Evolutionary conservation across 2,113 vertebrate species (phyloP), one percentile per base, ranked within the genome.

Genomic region (Tyrannus savana): DNA sequence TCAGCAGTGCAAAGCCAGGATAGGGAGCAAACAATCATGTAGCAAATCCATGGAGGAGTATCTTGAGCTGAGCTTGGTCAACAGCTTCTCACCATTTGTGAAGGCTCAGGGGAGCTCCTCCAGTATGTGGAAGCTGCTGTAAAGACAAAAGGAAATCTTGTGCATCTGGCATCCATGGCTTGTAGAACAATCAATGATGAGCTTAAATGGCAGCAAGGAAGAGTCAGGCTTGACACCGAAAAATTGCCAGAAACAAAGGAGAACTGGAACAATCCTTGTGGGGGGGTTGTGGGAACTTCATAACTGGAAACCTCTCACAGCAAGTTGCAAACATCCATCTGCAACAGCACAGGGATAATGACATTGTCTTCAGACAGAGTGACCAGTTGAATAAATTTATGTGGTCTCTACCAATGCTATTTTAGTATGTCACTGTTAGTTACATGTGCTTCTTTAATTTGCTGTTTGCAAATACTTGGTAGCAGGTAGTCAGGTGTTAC

Each of bases 391-490:
- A 39, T 33, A 50, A 84, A 63, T 4, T 12, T 4, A 0, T 24
- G 8, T 1, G 1, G 7, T 39, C 41, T 74, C 80, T 62, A 69
- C 31, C 50, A 3, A 1, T 0, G 0, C 22, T 30, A 5, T 31
- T 89, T 69, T 7, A 13, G 7, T n/a, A 10, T 35, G 74, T 30
- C 56, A 8, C 49, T n/a, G 15, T 18, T 42, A 77, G 56, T 11
- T 35, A 25, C 3, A 0, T 2, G 8, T 6, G 24, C 16, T 30
- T 75, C 71, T 68, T 83, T 19, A 66, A 63, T 35, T 58, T 69
- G 6, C 31, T 41, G 9, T 50, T 69, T 66, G 71, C 37, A 74
- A 56, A 46, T 41, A 33, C 25, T 27, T 46, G 22, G 53, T 31
- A 69, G 46, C 35, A 41, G 55, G 21, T 18, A 11, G 5, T 42